Conservation (phyloP, 2,797 vertebrate genomes). For the Sternotherus odoratus region DNA sequence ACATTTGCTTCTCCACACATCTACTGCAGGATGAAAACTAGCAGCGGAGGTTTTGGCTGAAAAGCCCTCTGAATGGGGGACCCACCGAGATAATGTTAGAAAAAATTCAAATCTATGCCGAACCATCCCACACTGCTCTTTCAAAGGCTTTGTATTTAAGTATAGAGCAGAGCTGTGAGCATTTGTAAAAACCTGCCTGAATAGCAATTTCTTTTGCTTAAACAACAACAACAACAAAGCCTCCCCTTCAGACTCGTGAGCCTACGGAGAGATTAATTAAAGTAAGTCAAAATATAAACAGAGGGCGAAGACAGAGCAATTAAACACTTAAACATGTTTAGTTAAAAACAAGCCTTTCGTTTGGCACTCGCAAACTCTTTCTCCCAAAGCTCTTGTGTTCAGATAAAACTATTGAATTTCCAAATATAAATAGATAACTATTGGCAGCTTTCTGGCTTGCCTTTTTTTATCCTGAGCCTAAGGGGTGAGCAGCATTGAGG, state of each 20-base stretch:
- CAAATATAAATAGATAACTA: slow-evolving; percentile 36
- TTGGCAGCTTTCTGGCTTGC: not conserved
- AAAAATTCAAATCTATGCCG: slow-evolving; percentile 3
- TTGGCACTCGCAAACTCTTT: not conserved
- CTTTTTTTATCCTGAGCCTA: not conserved
- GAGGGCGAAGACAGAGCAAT: not conserved
- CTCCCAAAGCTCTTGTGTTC: not conserved
- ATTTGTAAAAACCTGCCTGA: slow-evolving; percentile 26
- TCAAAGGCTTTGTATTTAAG: slow-evolving; percentile 25
- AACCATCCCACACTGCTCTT: slow-evolving; percentile 12
- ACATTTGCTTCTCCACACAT: slow-evolving; percentile 19
- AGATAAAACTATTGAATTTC: slow-evolving; percentile 29
- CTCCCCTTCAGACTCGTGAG: not conserved
- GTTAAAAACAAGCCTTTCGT: not conserved
- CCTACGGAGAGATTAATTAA: slow-evolving; percentile 35
- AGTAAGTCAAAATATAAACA: slow-evolving; percentile 26
- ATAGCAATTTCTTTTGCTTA: slow-evolving; percentile 1
- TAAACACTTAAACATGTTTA: slow-evolving; percentile 15
- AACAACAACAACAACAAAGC: not conserved
- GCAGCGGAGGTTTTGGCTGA: slow-evolving; percentile 11
- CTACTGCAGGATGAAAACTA: slow-evolving; percentile 54
- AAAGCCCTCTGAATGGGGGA: not conserved
- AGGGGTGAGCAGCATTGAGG: not conserved
- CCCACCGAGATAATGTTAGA: slow-evolving; percentile 12
- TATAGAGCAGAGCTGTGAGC: slow-evolving; percentile 13